Percentiles rank a stretch among this genome's conserved stretches.
Evolutionary conservation across 2,113 vertebrate species (phyloP).

Genomic region (Aspiorhynchus laticeps): DNA sequence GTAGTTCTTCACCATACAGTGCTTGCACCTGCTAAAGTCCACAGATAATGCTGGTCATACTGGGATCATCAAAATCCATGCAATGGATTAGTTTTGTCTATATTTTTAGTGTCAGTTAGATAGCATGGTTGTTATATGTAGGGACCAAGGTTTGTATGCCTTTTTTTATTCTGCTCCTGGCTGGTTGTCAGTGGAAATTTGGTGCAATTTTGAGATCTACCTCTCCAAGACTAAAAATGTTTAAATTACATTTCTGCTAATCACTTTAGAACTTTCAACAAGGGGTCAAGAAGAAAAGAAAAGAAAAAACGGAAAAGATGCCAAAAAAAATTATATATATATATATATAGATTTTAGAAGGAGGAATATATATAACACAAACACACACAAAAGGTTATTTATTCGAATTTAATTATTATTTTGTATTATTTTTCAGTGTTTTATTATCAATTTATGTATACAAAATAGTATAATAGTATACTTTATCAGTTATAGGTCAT

Average conservation of each 20-base stretch:
- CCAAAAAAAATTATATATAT: no score
- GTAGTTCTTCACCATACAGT: background rate
- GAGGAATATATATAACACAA: no score
- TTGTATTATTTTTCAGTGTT: background rate
- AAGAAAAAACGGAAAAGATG: no score
- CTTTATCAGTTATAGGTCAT: background rate
- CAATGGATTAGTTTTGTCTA: background rate
- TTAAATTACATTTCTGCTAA: background rate
- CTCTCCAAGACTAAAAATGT: background rate
- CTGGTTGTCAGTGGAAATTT: background rate
- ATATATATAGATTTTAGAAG: no score
- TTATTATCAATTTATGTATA: background rate
- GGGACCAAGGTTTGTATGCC: background rate
- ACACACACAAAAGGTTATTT: no score
- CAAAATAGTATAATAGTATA: background rate
- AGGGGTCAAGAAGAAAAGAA: background rate
- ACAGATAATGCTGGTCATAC: background rate
- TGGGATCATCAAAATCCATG: background rate
- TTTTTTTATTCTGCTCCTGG: background rate
- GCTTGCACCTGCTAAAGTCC: background rate
- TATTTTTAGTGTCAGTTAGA: background rate
- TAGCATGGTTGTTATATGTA: background rate
- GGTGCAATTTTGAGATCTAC: background rate
- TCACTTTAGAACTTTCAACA: background rate
- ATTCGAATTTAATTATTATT: no score